Evolutionary conservation across 2,797 vertebrate genomes (phyloP).

Genomic region (Bradypodion pumilum): DNA sequence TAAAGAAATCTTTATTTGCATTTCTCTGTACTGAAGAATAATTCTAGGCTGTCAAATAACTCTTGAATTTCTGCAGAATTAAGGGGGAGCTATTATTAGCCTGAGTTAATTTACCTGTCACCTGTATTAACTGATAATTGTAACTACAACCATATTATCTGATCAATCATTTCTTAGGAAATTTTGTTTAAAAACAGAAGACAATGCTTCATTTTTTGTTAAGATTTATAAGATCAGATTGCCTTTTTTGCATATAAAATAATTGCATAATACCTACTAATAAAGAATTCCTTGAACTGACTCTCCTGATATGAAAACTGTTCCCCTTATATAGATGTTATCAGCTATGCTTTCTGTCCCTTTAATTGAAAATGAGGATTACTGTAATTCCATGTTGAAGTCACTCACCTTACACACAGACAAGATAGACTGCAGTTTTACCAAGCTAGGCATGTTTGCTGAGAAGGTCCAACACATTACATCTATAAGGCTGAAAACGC

Average conservation of each 20-base stretch:
- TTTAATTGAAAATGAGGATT: not conserved
- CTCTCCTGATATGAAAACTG: not conserved
- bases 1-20: not conserved
- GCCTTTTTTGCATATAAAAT: not conserved
- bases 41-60: not conserved
- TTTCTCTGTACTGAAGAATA: not conserved
- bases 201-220: not conserved
- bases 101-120: not conserved
- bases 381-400: conserved; percentile 9
- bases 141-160: not conserved
- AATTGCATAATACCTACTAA: not conserved
- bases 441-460: not conserved
- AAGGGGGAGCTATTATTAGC: not conserved
- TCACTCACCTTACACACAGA: not conserved
- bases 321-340: not conserved
- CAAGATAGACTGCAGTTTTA: not conserved
- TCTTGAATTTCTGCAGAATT: not conserved
- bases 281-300: not conserved
- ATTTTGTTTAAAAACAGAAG: not conserved
- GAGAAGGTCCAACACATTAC: not conserved
- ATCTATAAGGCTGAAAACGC: conserved; percentile 1
- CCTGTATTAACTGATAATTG: not conserved
- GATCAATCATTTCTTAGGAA: not conserved
- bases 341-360: rapidly evolving
- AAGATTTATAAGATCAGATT: not conserved